Conservation (phyloP, 2,797 vertebrate species). For the Esox masquinongy region DNA sequence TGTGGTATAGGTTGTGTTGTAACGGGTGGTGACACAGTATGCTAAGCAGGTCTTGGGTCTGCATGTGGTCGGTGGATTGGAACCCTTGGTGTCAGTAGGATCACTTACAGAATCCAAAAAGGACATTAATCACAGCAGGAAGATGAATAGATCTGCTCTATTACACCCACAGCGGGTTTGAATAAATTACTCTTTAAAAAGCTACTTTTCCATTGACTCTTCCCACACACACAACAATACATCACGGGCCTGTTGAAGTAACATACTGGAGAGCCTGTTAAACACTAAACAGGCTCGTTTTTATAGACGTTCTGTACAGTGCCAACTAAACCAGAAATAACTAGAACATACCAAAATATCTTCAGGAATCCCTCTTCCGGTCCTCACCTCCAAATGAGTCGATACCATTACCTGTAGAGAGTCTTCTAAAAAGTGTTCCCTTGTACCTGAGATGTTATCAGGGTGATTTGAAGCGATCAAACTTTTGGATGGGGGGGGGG, state of each 20-base stretch:
- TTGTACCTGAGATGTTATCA: conserved; percentile 61
- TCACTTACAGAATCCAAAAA: conserved; percentile 58
- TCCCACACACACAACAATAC: conserved; percentile 43
- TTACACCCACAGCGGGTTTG: conserved; percentile 49
- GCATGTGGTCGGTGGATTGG: conserved; percentile 32
- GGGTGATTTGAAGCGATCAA: conserved; percentile 42
- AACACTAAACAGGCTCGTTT: not conserved
- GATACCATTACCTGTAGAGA: conserved; percentile 43
- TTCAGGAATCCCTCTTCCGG: conserved; percentile 38
- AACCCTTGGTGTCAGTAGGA: conserved; percentile 49
- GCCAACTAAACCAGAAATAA: conserved; percentile 32
- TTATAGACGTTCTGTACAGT: conserved; percentile 32
- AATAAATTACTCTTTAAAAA: conserved; percentile 57
- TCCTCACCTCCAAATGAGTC: conserved; percentile 58
- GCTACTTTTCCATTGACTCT: conserved; percentile 43
- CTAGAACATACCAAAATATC: conserved; percentile 42
- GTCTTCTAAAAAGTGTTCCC: conserved; percentile 18
- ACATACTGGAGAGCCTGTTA: conserved; percentile 8
- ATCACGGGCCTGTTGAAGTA: conserved; percentile 37
- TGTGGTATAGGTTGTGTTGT: not conserved
- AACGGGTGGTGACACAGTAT: conserved; percentile 30
- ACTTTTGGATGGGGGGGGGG: too few relatives aligned
- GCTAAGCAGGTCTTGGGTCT: conserved; percentile 47
- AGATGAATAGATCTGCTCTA: conserved; percentile 58
- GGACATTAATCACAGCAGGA: conserved; percentile 63